Percentiles rank a stretch among this genome's conserved stretches.
These are phyloP conservation scores for Porites rus DNA, from an alignment of 92 coral and sea anemone genomes.

Conservation along the genomic window DNA sequence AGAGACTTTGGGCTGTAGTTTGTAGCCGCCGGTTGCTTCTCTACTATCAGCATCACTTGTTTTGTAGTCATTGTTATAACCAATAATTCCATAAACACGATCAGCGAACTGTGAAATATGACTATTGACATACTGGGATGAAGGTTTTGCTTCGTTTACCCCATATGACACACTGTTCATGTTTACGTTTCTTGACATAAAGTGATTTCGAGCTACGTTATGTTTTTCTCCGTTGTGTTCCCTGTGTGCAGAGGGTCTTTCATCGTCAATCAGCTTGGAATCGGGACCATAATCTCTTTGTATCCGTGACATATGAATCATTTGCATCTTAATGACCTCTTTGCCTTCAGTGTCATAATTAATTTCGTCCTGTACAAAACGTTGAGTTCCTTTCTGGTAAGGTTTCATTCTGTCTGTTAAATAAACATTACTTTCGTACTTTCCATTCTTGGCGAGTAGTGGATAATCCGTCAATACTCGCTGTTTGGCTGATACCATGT, in stretches of 20 bases:
- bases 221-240: not conserved
- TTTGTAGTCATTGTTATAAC: constrained; percentile 28
- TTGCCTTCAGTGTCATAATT: constrained; percentile 27
- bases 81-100: constrained; percentile 25
- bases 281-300: constrained; percentile 5
- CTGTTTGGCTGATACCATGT: constrained; percentile 17
- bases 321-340: constrained; percentile 63
- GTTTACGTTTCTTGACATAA: constrained; percentile 5
- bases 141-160: constrained; percentile 14
- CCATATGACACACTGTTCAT: not conserved
- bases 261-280: constrained; percentile 10
- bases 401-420: not conserved
- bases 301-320: constrained; percentile 7
- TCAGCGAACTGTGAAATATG: constrained; percentile 44
- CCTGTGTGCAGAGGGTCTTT: constrained; percentile 17
- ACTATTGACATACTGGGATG: constrained; percentile 11
- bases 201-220: not conserved
- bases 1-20: not conserved
- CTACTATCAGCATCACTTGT: constrained; percentile 24
- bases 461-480: constrained; percentile 29
- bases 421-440: constrained; percentile 19
- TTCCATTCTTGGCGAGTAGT: constrained; percentile 12
- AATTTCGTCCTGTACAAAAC: constrained; percentile 34
- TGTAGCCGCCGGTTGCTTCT: not conserved
- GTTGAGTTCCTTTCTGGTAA: constrained; percentile 40